A percentile compares a stretch with the other conserved stretches of the same genome.
These are phyloP conservation scores for Sebastes fasciatus DNA, from an alignment of 2,113 vertebrate species.

Conservation along the genomic window DNA sequence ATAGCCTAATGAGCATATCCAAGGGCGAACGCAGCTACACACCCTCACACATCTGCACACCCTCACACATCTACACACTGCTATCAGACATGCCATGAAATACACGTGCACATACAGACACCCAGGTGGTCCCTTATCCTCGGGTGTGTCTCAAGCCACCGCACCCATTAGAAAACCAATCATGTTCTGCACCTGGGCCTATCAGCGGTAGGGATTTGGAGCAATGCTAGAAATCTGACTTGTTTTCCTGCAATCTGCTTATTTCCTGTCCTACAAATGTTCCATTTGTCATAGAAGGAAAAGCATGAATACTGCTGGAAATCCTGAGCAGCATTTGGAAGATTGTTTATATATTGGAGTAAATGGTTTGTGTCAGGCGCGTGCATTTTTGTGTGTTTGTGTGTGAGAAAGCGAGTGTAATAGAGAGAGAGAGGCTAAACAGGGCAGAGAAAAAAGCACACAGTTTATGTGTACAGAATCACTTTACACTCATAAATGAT, in stretches of 20 bases:
- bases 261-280: constrained; percentile 55
- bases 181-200: constrained; percentile 77
- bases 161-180: constrained; percentile 78
- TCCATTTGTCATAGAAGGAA: constrained; percentile 46
- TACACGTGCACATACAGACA: constrained; percentile 41
- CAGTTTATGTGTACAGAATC: constrained; percentile 35
- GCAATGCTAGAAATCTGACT: constrained; percentile 45
- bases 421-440: constrained; percentile 26
- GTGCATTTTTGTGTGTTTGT: constrained; percentile 9
- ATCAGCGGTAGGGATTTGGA: constrained; percentile 26
- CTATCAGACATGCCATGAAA: constrained; percentile 44
- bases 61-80: constrained; percentile 37
- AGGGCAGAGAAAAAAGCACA: constrained; percentile 32
- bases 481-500: constrained; percentile 47
- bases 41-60: constrained; percentile 22
- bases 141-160: constrained; percentile 47
- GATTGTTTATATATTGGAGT: constrained; percentile 57
- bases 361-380: constrained; percentile 58
- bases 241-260: constrained; percentile 58
- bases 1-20: constrained; percentile 55
- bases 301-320: constrained; percentile 35
- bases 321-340: constrained; percentile 40
- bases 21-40: constrained; percentile 29
- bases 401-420: constrained; percentile 1
- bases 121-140: constrained; percentile 67